These are phyloP conservation scores for Pteria penguin DNA, from an alignment of 2,888 invertebrate species.

Conservation along the genomic window DNA sequence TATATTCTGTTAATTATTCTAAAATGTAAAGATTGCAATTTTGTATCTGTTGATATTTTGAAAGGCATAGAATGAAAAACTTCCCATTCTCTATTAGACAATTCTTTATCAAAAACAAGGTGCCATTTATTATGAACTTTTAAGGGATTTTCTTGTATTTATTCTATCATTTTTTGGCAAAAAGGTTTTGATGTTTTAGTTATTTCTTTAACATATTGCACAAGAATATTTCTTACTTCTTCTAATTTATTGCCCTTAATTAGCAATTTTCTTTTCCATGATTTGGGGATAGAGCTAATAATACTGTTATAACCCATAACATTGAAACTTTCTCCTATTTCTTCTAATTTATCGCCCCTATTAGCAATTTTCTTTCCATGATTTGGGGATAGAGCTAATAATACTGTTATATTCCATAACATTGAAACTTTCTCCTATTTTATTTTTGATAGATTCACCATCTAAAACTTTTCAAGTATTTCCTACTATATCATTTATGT, in stretches of 20 bases:
- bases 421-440: background rate
- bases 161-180: background rate
- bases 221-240: background rate
- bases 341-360: background rate
- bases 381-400: background rate
- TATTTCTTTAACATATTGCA: background rate
- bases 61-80: background rate
- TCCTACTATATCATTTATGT: background rate
- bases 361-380: conserved; percentile 1
- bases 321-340: background rate
- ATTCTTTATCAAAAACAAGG: background rate
- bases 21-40: background rate
- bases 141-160: background rate
- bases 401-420: conserved; percentile 7
- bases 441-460: background rate
- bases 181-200: conserved; percentile 8
- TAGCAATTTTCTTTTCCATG: conserved; percentile 6
- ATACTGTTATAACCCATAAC: conserved; percentile 5
- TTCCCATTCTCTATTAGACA: background rate
- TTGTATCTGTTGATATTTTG: background rate
- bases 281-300: background rate
- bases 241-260: background rate
- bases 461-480: background rate
- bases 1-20: conserved; percentile 4
- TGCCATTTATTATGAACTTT: background rate